These are phyloP conservation scores for Liolophura sinensis DNA, from an alignment of 1,140 invertebrate species.

Conservation along the genomic window DNA sequence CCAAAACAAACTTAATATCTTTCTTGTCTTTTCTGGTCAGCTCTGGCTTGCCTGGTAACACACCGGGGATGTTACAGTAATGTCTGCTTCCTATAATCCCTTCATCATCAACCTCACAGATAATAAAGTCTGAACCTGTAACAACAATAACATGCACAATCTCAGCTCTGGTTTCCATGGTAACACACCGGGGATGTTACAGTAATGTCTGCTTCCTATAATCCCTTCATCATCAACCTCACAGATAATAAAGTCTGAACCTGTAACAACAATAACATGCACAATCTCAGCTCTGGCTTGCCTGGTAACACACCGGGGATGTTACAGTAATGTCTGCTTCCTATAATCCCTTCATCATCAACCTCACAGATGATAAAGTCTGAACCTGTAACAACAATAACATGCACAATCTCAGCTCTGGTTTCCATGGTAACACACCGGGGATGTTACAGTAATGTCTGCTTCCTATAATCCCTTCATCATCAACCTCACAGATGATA, in stretches of 20 bases:
- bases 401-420: slow-evolving; percentile 73
- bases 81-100: slow-evolving; percentile 90
- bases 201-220: slow-evolving; percentile 89
- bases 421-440: slow-evolving; percentile 89
- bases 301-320: slow-evolving; percentile 91
- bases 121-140: slow-evolving; percentile 49
- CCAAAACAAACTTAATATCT: slow-evolving; percentile 94
- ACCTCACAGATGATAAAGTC: slow-evolving; percentile 72
- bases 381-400: slow-evolving; percentile 9
- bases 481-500: slow-evolving; percentile 83
- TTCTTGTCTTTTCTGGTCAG: slow-evolving; percentile 96
- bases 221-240: slow-evolving; percentile 93
- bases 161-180: slow-evolving; percentile 94
- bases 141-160: background rate
- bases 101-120: slow-evolving; percentile 91
- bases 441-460: slow-evolving; percentile 94
- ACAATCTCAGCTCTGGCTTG: slow-evolving; percentile 81
- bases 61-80: slow-evolving; percentile 90
- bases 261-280: slow-evolving; percentile 7
- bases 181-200: slow-evolving; percentile 89
- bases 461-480: slow-evolving; percentile 90
- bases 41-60: slow-evolving; percentile 91
- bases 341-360: slow-evolving; percentile 92
- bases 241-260: slow-evolving; percentile 64
- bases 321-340: slow-evolving; percentile 92